Conservation (phyloP, 1,140 invertebrate genomes). For the Drosophila nannoptera region DNA sequence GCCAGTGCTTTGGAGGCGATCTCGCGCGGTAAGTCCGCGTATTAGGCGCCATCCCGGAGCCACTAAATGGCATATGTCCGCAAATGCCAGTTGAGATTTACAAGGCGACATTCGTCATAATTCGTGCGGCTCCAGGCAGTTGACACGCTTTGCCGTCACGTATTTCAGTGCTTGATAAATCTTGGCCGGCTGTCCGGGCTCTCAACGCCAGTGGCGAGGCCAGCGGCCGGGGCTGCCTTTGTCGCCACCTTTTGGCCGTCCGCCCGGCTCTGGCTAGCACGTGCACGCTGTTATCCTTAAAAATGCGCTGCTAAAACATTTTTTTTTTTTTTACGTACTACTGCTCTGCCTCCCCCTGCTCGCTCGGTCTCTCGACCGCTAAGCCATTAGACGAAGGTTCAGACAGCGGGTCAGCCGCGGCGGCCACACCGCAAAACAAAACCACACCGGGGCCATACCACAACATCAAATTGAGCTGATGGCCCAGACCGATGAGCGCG, state of each 20-base stretch:
- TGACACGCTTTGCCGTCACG: constrained; percentile 73
- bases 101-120: constrained; percentile 66
- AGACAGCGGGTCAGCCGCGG: constrained; percentile 53
- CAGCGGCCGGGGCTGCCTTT: neutral
- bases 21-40: constrained; percentile 10
- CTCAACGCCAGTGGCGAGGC: constrained; percentile 50
- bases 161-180: constrained; percentile 67
- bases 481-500: constrained; percentile 33
- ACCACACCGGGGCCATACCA: constrained; percentile 54
- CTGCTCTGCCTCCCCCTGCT: neutral
- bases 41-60: constrained; percentile 53
- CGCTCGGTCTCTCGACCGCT: neutral
- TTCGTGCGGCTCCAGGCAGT: constrained; percentile 47
- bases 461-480: constrained; percentile 70
- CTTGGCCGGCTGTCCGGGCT: constrained; percentile 44
- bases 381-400: constrained; percentile 33
- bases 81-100: constrained; percentile 58
- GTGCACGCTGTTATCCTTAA: constrained; percentile 71
- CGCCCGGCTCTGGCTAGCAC: constrained; percentile 37
- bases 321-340: constrained; percentile 49
- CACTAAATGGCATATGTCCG: constrained; percentile 14
- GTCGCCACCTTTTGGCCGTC: constrained; percentile 53
- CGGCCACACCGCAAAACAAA: constrained; percentile 56
- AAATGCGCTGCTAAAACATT: constrained; percentile 69
- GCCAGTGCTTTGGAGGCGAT: constrained; percentile 13